Evolutionary conservation across 2,888 invertebrate genomes (phyloP).

Genomic region (Nymphalis c-album): DNA sequence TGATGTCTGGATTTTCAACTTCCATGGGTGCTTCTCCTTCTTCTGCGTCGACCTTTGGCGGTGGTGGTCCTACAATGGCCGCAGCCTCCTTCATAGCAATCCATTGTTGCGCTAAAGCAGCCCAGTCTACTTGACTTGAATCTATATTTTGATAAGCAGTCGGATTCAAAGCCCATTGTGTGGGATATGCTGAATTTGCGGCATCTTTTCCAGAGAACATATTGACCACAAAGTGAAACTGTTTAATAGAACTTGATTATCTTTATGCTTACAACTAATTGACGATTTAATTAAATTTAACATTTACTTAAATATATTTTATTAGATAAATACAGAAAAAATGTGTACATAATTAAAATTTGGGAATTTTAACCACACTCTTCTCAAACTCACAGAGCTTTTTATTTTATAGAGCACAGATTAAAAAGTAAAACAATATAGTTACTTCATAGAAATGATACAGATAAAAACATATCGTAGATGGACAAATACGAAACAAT

Average conservation of each 20-base stretch:
- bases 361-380: conserved; percentile 17
- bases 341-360: conserved; percentile 13
- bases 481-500: not conserved
- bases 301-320: conserved; percentile 4
- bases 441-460: not conserved
- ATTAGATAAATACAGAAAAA: conserved; percentile 22
- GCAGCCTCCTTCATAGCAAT: conserved; percentile 95
- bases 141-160: conserved; percentile 90
- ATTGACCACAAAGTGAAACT: conserved; percentile 14
- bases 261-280: conserved; percentile 30
- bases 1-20: conserved; percentile 86
- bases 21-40: conserved; percentile 95
- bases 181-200: conserved; percentile 83
- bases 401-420: conserved; percentile 19
- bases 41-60: conserved; percentile 81
- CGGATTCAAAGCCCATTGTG: conserved; percentile 91
- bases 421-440: conserved; percentile 23
- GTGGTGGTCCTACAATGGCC: conserved; percentile 81
- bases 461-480: not conserved
- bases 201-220: conserved; percentile 84
- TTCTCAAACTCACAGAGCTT: conserved; percentile 19
- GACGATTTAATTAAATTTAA: conserved; percentile 20
- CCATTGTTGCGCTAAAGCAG: conserved; percentile 98
- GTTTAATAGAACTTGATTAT: conserved; percentile 8
- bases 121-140: conserved; percentile 96